Evolutionary conservation across 2,888 invertebrate species (phyloP), one percentile per base, ranked within the genome.

Genomic region (Scaptomyza flava): DNA sequence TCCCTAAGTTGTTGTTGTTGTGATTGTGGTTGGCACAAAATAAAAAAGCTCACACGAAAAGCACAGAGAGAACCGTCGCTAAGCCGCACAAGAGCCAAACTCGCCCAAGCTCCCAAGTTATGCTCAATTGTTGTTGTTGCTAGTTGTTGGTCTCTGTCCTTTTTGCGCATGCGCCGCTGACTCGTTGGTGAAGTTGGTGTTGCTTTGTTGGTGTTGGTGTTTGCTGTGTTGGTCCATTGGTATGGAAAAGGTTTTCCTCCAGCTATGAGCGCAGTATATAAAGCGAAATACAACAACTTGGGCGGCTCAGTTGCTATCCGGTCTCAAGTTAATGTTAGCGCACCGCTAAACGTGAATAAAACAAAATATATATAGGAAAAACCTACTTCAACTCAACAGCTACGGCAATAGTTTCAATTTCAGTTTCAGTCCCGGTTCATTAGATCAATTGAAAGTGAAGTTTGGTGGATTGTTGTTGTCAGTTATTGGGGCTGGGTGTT

Each of bases 281-380:
- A 82, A 87, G 82, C 82, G 89, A 87, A 77, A 72, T 84, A 87
- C 82, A 87, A 87, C 84, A 82, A 82, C 85, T 77, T 82, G 87
- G 82, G 87, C 89, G 89, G 71, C 84, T 82, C 82, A 82, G 82
- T 82, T 81, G 81, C 81, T 81, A 84, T 82, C 89, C 89, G 82
- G 82, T 83, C 78, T 83, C 64, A 73, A 88, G 81, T 66, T 56
- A 85, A 79, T 81, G 79, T 67, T 69, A 62, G 77, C 81, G 72
- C 87, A 66, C 57, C 69, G 78, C 63, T 79, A 63, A 71, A 61
- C 76, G 87, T 65, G 64, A 63, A 61, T 23, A 47, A 53, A 8
- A 38, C 6, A 43, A 46, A 58, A 30, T 7, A 34, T 14, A 56
- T 20, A 33, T 27, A 27, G 8, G 30, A 53, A 50, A 57, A 48